A percentile compares a stretch with the other conserved stretches of the same genome.
Conservation (phyloP, 2,113 vertebrate genomes). For the Pseudorectes ferrugineus region DNA sequence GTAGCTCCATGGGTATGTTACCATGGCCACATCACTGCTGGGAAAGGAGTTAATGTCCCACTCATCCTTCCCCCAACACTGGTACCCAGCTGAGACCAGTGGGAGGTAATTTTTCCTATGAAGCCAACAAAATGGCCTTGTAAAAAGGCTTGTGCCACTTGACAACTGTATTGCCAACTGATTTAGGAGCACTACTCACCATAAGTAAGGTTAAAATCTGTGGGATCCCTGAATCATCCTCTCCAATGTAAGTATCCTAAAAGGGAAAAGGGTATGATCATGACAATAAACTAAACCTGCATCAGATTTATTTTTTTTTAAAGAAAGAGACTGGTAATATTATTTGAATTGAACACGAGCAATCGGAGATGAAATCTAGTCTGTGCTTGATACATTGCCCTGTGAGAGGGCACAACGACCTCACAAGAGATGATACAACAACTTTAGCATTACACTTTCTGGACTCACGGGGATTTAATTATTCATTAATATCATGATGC, state of each 20-base stretch:
- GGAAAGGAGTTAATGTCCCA: neutral
- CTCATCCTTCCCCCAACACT: neutral
- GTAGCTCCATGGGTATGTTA: neutral
- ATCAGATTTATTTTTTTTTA: neutral
- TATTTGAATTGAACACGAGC: neutral
- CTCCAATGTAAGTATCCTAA: neutral
- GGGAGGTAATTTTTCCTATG: neutral
- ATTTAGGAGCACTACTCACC: neutral
- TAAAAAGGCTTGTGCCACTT: neutral
- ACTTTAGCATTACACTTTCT: neutral
- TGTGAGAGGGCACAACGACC: neutral
- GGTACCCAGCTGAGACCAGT: neutral
- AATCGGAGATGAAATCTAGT: neutral
- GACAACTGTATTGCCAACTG: neutral
- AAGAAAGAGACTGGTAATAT: neutral
- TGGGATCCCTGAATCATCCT: neutral
- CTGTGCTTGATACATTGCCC: neutral
- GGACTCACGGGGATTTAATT: neutral
- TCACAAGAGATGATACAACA: neutral
- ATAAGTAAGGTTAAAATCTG: neutral
- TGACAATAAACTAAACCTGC: neutral
- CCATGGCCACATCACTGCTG: neutral
- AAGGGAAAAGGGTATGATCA: neutral
- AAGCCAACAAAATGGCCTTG: neutral
- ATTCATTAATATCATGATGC: neutral